Percentiles rank a stretch among this genome's conserved stretches.
Evolutionary conservation across 2,888 invertebrate genomes (phyloP).

Genomic region (Siphlonurus alternatus): DNA sequence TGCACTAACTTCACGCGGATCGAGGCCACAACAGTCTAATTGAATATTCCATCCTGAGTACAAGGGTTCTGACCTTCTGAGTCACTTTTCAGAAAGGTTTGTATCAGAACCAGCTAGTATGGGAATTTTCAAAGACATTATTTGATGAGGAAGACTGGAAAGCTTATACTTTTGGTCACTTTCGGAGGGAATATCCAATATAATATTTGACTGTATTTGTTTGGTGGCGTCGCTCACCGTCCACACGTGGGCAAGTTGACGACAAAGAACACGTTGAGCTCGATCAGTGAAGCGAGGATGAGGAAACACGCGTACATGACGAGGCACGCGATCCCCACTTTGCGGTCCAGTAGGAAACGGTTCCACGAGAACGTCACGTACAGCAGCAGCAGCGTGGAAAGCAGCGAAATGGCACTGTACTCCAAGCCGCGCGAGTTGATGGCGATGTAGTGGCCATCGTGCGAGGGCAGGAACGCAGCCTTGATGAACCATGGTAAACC

Average conservation of each 20-base stretch:
- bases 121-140: too few species aligned
- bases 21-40: too few species aligned
- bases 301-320: conserved; percentile 78
- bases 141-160: too few species aligned
- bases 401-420: conserved; percentile 75
- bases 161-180: too few species aligned
- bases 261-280: conserved; percentile 83
- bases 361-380: conserved; percentile 72
- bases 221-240: conserved; percentile 29
- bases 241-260: conserved; percentile 75
- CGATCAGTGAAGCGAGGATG: conserved; percentile 73
- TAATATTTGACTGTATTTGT: too few species aligned
- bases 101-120: too few species aligned
- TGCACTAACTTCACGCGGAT: too few species aligned
- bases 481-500: conserved; percentile 82
- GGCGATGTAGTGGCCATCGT: conserved; percentile 62
- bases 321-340: conserved; percentile 69
- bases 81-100: too few species aligned
- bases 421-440: conserved; percentile 83
- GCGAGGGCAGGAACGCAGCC: conserved; percentile 63
- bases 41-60: too few species aligned
- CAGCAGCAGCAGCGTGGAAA: conserved; percentile 69
- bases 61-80: too few species aligned
- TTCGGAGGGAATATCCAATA: too few species aligned
- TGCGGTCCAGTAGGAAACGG: conserved; percentile 71